phyloP scores from a whole-genome alignment of 1,140 invertebrate genomes.

The Dendroctonus valens region DNA sequence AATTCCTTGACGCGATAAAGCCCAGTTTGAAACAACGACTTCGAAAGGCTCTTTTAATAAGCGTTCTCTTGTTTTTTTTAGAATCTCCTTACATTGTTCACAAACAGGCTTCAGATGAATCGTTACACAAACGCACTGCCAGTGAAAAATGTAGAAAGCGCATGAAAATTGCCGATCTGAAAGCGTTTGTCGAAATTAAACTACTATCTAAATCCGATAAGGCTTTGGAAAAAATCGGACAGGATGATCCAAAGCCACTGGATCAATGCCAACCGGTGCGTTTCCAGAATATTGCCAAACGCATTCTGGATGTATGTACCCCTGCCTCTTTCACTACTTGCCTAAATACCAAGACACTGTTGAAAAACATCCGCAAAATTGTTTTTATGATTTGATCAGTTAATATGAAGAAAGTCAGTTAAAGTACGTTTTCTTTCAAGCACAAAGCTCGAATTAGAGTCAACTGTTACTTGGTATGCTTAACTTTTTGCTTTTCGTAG shows the following conservation, averaged over 20 bases:
- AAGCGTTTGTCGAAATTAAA: constrained; percentile 88
- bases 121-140: constrained; percentile 62
- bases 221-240: constrained; percentile 83
- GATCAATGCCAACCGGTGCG: constrained; percentile 55
- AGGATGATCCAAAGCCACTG: constrained; percentile 65
- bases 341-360: no score
- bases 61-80: constrained; percentile 44
- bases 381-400: no score
- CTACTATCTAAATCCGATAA: constrained; percentile 88
- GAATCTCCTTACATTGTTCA: constrained; percentile 50
- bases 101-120: constrained; percentile 56
- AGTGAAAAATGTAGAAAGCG: constrained; percentile 82
- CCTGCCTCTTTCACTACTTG: constrained; percentile 36
- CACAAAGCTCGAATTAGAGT: no score
- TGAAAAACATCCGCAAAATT: no score
- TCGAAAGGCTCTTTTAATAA: background rate
- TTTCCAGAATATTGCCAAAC: constrained; percentile 40
- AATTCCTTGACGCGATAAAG: no score
- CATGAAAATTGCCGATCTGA: constrained; percentile 87
- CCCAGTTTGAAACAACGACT: no score
- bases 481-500: background rate
- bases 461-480: background rate
- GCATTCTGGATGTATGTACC: constrained; percentile 48
- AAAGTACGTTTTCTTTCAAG: no score
- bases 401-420: no score